Evolutionary conservation across 2,113 vertebrate species (phyloP), one percentile per base, ranked within the genome.

Genomic region (Spea bombifrons): DNA sequence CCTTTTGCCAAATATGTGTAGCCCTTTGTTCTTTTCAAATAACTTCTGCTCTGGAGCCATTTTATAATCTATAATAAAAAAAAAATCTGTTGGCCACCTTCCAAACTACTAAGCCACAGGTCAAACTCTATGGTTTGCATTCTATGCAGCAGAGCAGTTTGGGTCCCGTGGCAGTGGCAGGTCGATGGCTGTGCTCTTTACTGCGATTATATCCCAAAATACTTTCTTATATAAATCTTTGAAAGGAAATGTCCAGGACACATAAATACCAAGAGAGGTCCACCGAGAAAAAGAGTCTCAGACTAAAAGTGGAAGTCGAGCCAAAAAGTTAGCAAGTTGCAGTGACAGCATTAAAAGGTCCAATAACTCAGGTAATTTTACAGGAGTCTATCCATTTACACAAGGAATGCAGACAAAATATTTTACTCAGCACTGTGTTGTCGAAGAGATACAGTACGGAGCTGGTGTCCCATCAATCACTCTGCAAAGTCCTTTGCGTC

Each of bases 351-450:
- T 7, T 78, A 80, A 78, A 84, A 83, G 80, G 71, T 67, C 71
- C 77, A 73, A 80, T 80, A 80, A 80, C 77, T 73, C 77, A 80
- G 63, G 16, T 82, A 17, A 79, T 79, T 84, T 85, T 78, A 75
- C 17, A 75, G 66, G 66, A 83, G 45, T 16, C 75, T 82, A 65
- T 66, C 65, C 52, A 75, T 66, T 82, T 47, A 73, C 5, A 80
- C 52, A 77, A 8, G 73, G 63, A 67, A 86, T 81, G 83, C 8
- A 77, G 71, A 50, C 63, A 75, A 68, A 81, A 55, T 71, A 78
- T 70, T 83, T 83, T 82, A 76, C 45, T 76, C 83, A 8, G 80
- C 16, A 63, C 47, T 69, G 47, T 70, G 84, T 50, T 45, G 69
- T 81, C 66, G 76, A 83, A 15, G 67, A 73, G 66, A 84, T 50